Conservation (phyloP, 2,888 invertebrate species). For the Tetheella fluctuosa region DNA sequence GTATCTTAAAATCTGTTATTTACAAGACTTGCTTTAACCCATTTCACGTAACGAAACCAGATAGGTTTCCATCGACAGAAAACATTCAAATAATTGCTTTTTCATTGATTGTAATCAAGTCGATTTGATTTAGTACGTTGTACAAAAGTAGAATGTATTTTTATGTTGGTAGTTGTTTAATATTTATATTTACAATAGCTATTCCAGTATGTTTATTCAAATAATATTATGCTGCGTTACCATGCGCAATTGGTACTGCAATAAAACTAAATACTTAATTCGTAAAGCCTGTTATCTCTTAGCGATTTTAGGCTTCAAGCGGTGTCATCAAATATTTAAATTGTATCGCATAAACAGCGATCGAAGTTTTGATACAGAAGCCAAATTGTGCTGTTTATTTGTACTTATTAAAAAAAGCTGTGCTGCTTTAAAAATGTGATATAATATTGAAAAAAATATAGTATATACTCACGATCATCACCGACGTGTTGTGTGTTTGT, state of each 20-base stretch:
- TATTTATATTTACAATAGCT: not conserved
- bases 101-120: not conserved
- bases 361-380: constrained; percentile 15
- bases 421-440: constrained; percentile 46
- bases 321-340: constrained; percentile 21
- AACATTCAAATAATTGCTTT: not conserved
- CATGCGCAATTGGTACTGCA: constrained; percentile 20
- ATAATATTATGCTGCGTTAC: constrained; percentile 22
- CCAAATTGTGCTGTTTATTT: constrained; percentile 51
- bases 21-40: too few relatives aligned
- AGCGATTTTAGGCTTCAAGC: constrained; percentile 35
- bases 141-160: not conserved
- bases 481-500: constrained; percentile 64
- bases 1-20: too few relatives aligned
- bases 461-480: constrained; percentile 71
- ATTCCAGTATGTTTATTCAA: not conserved
- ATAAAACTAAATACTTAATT: constrained; percentile 12
- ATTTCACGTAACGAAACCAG: too few relatives aligned
- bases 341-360: constrained; percentile 14
- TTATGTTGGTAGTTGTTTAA: not conserved
- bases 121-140: not conserved
- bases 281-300: constrained; percentile 24
- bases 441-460: constrained; percentile 43
- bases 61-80: not conserved
- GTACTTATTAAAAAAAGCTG: constrained; percentile 44